Evolutionary conservation across 2,113 vertebrate genomes (phyloP), one percentile per base, ranked within the genome.

Genomic region (Limanda limanda): DNA sequence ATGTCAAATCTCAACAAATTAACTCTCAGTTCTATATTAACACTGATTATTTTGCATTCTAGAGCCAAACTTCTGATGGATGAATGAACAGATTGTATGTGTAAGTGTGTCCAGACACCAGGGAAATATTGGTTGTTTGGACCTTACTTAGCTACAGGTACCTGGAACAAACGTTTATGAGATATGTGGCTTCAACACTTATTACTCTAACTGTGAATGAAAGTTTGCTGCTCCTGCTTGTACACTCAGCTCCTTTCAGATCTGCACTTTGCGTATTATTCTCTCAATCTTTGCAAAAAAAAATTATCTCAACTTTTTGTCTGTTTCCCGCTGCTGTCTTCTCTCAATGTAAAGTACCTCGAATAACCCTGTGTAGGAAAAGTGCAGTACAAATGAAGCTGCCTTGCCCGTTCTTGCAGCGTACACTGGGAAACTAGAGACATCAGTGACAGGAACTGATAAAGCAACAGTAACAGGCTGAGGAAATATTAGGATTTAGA

Each of bases 401-500:
- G 18, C 20, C 15, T 15, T 62, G n/a, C 27, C 21, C 23, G 35
- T 8, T 74, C 17, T 42, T 61, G 47, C 51, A 31, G 23, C 42
- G 17, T 40, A 45, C 6, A 23, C 35, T 56, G 18, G 8, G 54
- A 54, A 71, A 65, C 59, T 27, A 9, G 8, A 40, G 20, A 23
- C 7, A 1, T 56, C 37, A 15, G 14, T 24, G 18, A n/a, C 55
- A 55, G 13, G 23, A 17, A 64, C 7, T 9, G 21, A 71, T 70
- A 60, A n/a, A 20, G 20, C 51, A 60, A 27, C 69, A 24, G 35
- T 17, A 21, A 56, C n/a, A 13, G 8, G 57, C 48, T 21, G 21
- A 24, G 13, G 48, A 31, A 70, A 76, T 68, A 74, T 67, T 47
- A 62, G 59, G 52, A 70, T 69, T 67, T 62, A 45, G 51, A 71